A percentile compares a stretch with the other conserved stretches of the same genome.
Evolutionary conservation across 2,888 invertebrate species (phyloP).

Genomic region (Listrodromus nycthemerus): DNA sequence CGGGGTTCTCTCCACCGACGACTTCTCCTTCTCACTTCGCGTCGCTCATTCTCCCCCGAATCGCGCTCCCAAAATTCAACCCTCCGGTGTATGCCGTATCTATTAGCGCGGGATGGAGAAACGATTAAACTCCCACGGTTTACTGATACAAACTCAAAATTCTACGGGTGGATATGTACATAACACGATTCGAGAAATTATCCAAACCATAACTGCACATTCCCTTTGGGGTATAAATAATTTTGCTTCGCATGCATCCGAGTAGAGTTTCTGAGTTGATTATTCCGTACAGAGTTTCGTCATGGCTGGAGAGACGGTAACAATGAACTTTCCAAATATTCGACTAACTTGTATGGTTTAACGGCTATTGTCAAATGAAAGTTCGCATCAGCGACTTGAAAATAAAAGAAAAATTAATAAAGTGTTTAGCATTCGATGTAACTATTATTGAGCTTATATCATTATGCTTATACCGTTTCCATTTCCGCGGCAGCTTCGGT

Average conservation of each 20-base stretch:
- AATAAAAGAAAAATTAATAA: not conserved
- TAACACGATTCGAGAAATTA: conserved; percentile 46
- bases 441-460: too few relatives aligned
- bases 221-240: not conserved
- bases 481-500: too few relatives aligned
- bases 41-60: conserved; percentile 3
- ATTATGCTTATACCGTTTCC: too few relatives aligned
- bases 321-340: not conserved
- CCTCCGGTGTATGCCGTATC: conserved; percentile 58
- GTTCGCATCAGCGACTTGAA: not conserved
- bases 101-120: conserved; percentile 56
- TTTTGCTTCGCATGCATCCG: not conserved
- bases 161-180: conserved; percentile 22
- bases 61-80: conserved; percentile 53
- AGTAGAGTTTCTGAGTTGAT: not conserved
- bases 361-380: not conserved
- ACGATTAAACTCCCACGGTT: conserved; percentile 51
- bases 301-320: not conserved
- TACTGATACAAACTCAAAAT: conserved; percentile 22
- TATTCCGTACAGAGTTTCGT: not conserved
- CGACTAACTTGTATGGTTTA: not conserved
- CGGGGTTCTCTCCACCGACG: not conserved
- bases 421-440: not conserved
- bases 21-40: conserved; percentile 5
- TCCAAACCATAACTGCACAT: conserved; percentile 3